phyloP scores from a whole-genome alignment of 2,888 invertebrate species.

The Desoria tigrina region DNA sequence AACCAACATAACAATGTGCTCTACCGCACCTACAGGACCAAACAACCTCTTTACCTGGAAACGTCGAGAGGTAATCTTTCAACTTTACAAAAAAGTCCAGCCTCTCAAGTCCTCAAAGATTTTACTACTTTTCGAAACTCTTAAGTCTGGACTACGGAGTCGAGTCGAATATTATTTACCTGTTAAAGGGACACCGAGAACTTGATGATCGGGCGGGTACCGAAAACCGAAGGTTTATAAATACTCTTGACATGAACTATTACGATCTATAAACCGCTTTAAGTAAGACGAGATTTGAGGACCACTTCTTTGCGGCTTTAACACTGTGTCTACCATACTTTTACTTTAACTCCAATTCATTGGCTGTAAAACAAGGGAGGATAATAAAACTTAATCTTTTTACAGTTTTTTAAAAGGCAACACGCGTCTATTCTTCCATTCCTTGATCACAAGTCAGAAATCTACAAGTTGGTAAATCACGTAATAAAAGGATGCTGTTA shows the following conservation, averaged over 20 bases:
- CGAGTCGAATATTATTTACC: no score
- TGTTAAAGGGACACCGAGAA: constrained; percentile 3
- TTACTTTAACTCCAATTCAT: background rate
- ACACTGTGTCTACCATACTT: background rate
- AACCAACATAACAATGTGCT: constrained; percentile 12
- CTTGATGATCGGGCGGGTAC: constrained; percentile 3
- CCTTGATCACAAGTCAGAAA: no score
- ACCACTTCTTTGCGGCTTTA: no score
- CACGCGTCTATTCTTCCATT: no score
- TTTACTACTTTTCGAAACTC: constrained; percentile 1
- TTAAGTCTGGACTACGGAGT: background rate
- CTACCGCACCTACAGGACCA: constrained; percentile 14
- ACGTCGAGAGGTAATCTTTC: constrained; percentile 35
- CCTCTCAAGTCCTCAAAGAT: constrained; percentile 4
- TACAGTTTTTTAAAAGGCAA: constrained; percentile 7
- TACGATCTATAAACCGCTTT: no score
- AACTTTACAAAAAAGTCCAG: constrained; percentile 28
- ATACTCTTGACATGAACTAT: no score
- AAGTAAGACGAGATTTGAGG: no score
- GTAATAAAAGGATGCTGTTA: no score
- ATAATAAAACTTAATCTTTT: constrained; percentile 1
- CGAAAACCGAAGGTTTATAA: background rate
- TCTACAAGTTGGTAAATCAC: no score
- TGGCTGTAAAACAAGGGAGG: constrained; percentile 4
- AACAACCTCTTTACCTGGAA: background rate